Conservation (phyloP, 2,888 invertebrate species). For the Drosophila neutralis region DNA sequence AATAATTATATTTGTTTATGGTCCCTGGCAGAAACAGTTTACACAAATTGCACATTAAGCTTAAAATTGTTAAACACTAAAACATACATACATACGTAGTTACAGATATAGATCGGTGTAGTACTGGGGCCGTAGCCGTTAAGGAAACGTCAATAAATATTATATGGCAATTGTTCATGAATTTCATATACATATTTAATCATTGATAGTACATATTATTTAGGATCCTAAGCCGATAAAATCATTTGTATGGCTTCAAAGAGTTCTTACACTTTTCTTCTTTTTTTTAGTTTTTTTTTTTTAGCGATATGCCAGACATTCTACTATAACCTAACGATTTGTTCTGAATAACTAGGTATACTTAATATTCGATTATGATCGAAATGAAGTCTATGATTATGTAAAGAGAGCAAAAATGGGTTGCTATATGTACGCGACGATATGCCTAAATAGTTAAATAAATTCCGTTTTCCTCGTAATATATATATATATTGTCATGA, state of each 20-base stretch:
- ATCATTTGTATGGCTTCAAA: conserved; percentile 11
- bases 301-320: conserved; percentile 57
- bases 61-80: conserved; percentile 24
- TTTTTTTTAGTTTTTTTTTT: conserved; percentile 17
- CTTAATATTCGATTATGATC: conserved; percentile 46
- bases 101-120: conserved; percentile 15
- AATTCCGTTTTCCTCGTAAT: conserved; percentile 60
- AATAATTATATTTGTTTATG: background rate
- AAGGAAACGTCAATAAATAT: conserved; percentile 37
- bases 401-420: conserved; percentile 54
- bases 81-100: conserved; percentile 8
- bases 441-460: conserved; percentile 77
- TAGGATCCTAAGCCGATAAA: conserved; percentile 14
- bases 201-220: conserved; percentile 18
- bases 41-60: conserved; percentile 34
- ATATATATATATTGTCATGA: conserved; percentile 71
- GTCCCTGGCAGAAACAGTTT: conserved; percentile 3
- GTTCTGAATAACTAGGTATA: conserved; percentile 41
- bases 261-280: conserved; percentile 9
- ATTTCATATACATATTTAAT: conserved; percentile 15
- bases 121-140: conserved; percentile 15
- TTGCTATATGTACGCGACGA: conserved; percentile 73
- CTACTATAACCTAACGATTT: conserved; percentile 44
- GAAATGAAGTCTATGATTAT: conserved; percentile 55
- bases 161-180: conserved; percentile 36